These are phyloP conservation scores for Cheilosia impressa DNA, from an alignment of 2,888 invertebrate genomes.

Conservation along the genomic window DNA sequence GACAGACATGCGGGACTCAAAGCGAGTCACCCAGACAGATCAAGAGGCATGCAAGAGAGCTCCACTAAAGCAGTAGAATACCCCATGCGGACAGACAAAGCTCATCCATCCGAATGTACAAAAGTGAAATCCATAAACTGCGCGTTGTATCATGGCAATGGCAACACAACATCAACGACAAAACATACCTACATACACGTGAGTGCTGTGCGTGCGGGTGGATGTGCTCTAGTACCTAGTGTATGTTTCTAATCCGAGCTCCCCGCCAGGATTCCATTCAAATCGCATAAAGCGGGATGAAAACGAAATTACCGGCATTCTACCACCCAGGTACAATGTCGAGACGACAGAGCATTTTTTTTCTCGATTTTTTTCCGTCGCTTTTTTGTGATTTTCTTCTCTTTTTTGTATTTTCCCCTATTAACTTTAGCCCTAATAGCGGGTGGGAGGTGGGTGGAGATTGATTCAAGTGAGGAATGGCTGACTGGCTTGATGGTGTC, in stretches of 20 bases:
- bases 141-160: conserved; percentile 41
- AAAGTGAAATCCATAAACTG: conserved; percentile 75
- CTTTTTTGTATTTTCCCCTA: conserved; percentile 21
- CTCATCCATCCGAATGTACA: conserved; percentile 64
- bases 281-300: conserved; percentile 64
- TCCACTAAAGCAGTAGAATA: conserved; percentile 29
- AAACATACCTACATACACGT: conserved; percentile 4
- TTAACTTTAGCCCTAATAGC: conserved; percentile 34
- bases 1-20: conserved; percentile 54
- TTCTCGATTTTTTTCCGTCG: conserved; percentile 18
- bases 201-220: conserved; percentile 6
- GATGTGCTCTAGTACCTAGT: conserved; percentile 25
- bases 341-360: conserved; percentile 13
- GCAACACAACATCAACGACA: conserved; percentile 42
- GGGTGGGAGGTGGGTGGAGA: conserved; percentile 1
- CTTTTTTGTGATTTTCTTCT: conserved; percentile 21
- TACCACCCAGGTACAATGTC: conserved; percentile 67
- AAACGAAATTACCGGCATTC: conserved; percentile 72
- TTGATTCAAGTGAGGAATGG: conserved; percentile 54
- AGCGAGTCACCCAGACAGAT: conserved; percentile 65
- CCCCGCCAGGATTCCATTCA: conserved; percentile 62
- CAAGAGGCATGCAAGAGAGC: conserved; percentile 68
- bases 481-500: conserved; percentile 61
- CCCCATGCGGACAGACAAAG: conserved; percentile 57
- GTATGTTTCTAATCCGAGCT: conserved; percentile 68